A percentile compares a stretch with the other conserved stretches of the same genome.
Conservation (phyloP, 2,797 vertebrate species). For the Pyrocephalus nanus region DNA sequence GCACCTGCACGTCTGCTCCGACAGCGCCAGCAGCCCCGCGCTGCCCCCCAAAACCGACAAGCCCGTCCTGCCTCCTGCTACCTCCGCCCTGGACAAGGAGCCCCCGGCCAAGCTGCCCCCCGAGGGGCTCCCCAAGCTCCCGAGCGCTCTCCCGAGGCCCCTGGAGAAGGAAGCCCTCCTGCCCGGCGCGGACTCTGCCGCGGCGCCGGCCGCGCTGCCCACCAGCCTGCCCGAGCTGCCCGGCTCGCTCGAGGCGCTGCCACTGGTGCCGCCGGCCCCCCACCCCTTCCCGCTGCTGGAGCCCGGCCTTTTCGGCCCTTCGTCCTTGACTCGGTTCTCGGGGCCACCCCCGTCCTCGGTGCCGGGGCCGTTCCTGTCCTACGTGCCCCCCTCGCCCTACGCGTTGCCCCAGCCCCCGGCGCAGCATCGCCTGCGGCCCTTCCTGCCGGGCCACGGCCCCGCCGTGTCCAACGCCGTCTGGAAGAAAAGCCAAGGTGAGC, state of each 20-base stretch:
- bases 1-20: constrained; percentile 92
- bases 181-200: neutral
- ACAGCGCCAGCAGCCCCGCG: constrained; percentile 80
- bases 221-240: constrained; percentile 3
- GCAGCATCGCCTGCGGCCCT: constrained; percentile 73
- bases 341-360: constrained; percentile 52
- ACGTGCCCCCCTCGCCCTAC: constrained; percentile 67
- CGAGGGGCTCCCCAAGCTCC: constrained; percentile 36
- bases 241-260: constrained; percentile 33
- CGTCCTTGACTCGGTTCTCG: constrained; percentile 55
- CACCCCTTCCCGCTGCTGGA: constrained; percentile 70
- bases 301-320: constrained; percentile 39
- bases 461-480: constrained; percentile 82
- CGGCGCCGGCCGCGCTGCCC: neutral
- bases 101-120: neutral
- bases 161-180: constrained; percentile 18
- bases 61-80: neutral
- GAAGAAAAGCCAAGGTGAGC: constrained; percentile 92
- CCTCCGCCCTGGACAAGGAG: constrained; percentile 58
- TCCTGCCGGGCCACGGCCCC: constrained; percentile 61
- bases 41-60: constrained; percentile 30
- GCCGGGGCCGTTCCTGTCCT: constrained; percentile 53
- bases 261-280: constrained; percentile 28
- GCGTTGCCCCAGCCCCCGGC: constrained; percentile 64
- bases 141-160: constrained; percentile 7